Evolutionary conservation across 2,888 invertebrate species (phyloP).

Genomic region (Unio pictorum): DNA sequence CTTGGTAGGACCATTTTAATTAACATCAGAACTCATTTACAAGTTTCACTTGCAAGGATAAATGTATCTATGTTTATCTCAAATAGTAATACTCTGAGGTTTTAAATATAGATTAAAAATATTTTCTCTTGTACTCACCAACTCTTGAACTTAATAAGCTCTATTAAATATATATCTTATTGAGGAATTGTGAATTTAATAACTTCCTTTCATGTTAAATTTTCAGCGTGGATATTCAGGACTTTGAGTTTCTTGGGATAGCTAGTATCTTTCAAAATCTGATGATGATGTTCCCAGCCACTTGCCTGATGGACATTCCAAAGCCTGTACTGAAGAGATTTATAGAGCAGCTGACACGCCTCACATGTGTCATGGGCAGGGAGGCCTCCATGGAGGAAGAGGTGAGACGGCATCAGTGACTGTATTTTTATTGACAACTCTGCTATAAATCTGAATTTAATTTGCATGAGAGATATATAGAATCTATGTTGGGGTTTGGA

Average conservation of each 20-base stretch:
- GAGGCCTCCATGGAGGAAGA: constrained; percentile 79
- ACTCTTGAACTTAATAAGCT: not conserved
- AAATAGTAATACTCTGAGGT: no score
- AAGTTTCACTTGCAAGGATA: no score
- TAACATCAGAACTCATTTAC: no score
- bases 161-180: not conserved
- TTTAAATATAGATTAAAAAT: no score
- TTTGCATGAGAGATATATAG: not conserved
- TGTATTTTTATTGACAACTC: not conserved
- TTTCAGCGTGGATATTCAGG: constrained; percentile 77
- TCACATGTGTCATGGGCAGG: constrained; percentile 79
- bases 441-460: not conserved
- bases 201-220: not conserved
- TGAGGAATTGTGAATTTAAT: not conserved
- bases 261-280: constrained; percentile 80
- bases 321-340: constrained; percentile 75
- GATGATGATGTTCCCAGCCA: constrained; percentile 76
- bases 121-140: no score
- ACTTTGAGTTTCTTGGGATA: constrained; percentile 80
- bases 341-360: constrained; percentile 77
- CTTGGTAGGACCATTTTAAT: no score
- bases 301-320: constrained; percentile 73
- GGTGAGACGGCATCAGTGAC: constrained; percentile 71
- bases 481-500: no score
- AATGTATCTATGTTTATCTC: no score